Evolutionary conservation across 2,888 invertebrate genomes (phyloP), one percentile per base, ranked within the genome.

Genomic region (Plusia festucae): DNA sequence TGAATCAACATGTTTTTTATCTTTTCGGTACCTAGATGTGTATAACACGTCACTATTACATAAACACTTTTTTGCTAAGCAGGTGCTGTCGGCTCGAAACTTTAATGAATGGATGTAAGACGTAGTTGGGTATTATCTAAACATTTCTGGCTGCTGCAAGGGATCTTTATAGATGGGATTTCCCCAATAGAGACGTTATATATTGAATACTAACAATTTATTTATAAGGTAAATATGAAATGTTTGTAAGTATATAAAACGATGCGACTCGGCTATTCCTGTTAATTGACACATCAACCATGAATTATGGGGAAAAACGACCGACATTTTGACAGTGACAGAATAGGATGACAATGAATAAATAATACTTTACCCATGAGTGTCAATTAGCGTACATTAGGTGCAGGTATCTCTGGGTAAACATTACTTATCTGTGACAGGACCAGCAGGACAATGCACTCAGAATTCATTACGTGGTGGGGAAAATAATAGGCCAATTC

Each of bases 371-470:
- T 40, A 40, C 27, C 24, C 56, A 32, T 32, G 63, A 70, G 59
- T 51, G 57, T 75, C 73, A 75, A 78, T 71, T 67, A 80, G 67
- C 27, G 66, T 70, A 68, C 67, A 63, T 57, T 57, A 66, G 27
- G 60, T 61, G 53, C 60, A 66, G 73, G 78, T 74, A 59, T 57
- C 67, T 75, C 74, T 72, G 72, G 80, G 82, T 80, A 76, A 79
- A 65, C 74, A 73, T 78, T 73, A 72, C 73, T 86, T 88, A 87
- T 88, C 84, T 79, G 74, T 71, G 77, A 78, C 79, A 82, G 86
- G 84, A 84, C 83, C 67, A 74, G 76, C 79, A 85, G 89, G 88
- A 90, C 87, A 89, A 89, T 90, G 90, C 87, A 89, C 88, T 88
- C 85, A 81, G 81, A 87, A 88, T 90, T 82, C 85, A 87, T 88